phyloP scores from a whole-genome alignment of 2,888 invertebrate genomes.

The Agrochola lota region DNA sequence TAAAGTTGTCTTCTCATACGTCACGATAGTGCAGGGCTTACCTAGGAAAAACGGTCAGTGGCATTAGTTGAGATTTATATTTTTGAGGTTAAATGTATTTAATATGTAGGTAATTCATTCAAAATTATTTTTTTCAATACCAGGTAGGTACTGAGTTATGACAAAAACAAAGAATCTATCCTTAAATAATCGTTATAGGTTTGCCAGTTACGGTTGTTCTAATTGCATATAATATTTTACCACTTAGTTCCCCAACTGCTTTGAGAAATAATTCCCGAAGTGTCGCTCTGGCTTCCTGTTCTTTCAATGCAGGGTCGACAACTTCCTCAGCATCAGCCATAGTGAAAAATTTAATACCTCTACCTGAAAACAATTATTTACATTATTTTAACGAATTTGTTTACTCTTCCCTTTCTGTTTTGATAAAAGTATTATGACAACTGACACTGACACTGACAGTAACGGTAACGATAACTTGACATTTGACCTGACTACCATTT shows the following conservation, averaged over 20 bases:
- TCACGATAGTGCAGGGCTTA: conserved; percentile 79
- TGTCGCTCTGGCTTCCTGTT: conserved; percentile 78
- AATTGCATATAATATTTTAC: conserved; percentile 65
- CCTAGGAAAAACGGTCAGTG: conserved; percentile 71
- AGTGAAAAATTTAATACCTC: neutral
- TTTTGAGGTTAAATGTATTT: conserved; percentile 5
- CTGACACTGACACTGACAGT: neutral
- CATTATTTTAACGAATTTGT: neutral
- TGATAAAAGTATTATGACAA: neutral
- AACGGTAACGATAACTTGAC: neutral
- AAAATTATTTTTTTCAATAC: too few species aligned
- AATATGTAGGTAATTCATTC: neutral
- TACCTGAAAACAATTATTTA: neutral
- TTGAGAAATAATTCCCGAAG: conserved; percentile 83
- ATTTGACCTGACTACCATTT: neutral
- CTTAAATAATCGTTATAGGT: neutral
- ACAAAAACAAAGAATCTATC: too few species aligned
- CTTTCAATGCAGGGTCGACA: conserved; percentile 52
- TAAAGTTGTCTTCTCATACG: conserved; percentile 81
- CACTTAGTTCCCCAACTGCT: conserved; percentile 77
- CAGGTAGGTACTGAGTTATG: neutral
- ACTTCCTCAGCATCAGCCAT: conserved; percentile 57
- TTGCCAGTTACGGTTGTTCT: neutral
- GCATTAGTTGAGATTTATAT: neutral
- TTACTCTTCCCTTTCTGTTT: conserved; percentile 7